Base-by-base conservation (phyloP, 2,888 invertebrate genomes). In the Pseudanteris insignis region DNA sequence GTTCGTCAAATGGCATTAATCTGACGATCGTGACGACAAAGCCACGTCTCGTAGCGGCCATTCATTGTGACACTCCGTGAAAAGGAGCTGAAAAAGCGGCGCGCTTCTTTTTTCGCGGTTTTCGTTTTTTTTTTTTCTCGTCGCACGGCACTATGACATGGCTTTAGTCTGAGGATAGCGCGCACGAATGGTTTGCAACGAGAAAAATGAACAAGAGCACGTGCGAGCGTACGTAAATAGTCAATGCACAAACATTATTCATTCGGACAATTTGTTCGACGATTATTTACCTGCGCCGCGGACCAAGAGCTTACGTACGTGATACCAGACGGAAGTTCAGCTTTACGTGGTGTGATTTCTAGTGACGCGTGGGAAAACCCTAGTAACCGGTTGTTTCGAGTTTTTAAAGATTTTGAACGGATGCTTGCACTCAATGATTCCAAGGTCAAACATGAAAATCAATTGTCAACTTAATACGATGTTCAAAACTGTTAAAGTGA, bases 181-280 rank as follows among this genome's bases (percentile, higher is more conserved):
- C n/a, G n/a, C n/a, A n/a, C n/a, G n/a, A n/a, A n/a, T n/a, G n/a
- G n/a, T n/a, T n/a, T n/a, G n/a, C n/a, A n/a, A n/a, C 18, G 18
- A 18, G 18, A 53, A 37, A 43, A 44, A 37, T 37, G 53, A 53
- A 53, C 44, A 33, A 44, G 53, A 53, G 40, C 50, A 18, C 53
- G 53, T 12, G 26, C 53, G 43, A 36, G 29, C 54, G 37, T 37
- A 30, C 54, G 54, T 44, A 46, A 54, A 54, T 54, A 54, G 55
- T 47, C 46, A 55, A 55, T 54, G 46, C 36, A 24, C 21, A 21
- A 13, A 37, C 57, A 43, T 57, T 57, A 51, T 59, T 62, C 51
- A 47, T 66, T 48, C 48, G 54, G 58, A 61, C 60, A 61, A 64
- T 59, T 62, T 55, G 53, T 50, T 40, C 41, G 40, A 30, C 46